Percentiles rank a stretch among this genome's conserved stretches.
Conservation (phyloP, 2,888 invertebrate genomes). For the Scaptomyza cyrtandrae region DNA sequence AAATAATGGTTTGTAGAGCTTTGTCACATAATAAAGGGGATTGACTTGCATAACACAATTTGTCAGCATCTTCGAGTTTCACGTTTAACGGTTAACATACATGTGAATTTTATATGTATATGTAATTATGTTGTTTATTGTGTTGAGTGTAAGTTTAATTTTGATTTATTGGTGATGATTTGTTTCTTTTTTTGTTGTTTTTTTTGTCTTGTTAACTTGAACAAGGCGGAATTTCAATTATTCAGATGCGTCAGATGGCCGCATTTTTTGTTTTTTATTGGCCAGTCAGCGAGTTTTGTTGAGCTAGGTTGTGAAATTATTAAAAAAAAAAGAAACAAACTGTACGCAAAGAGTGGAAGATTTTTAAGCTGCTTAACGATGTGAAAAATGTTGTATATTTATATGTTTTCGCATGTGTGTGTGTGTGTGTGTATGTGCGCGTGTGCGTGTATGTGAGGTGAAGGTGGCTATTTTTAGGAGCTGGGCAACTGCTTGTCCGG, state of each 20-base stretch:
- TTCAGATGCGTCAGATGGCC: constrained; percentile 62
- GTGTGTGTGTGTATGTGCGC: not conserved
- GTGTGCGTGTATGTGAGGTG: not conserved
- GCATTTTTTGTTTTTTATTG: constrained; percentile 58
- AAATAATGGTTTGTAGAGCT: constrained; percentile 21
- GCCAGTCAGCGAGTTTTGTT: constrained; percentile 26
- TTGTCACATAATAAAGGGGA: constrained; percentile 17
- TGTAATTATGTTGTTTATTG: constrained; percentile 31
- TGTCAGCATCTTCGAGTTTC: constrained; percentile 38
- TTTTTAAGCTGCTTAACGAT: constrained; percentile 54
- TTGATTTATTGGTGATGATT: constrained; percentile 49
- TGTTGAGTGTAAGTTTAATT: constrained; percentile 31
- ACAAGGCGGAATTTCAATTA: constrained; percentile 53
- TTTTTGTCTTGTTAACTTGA: constrained; percentile 50
- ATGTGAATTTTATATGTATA: constrained; percentile 10
- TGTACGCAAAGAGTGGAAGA: constrained; percentile 31
- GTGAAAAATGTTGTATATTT: constrained; percentile 23
- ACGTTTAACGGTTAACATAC: constrained; percentile 6
- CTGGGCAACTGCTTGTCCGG: constrained; percentile 12
- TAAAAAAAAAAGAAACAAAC: no score
- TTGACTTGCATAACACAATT: constrained; percentile 46
- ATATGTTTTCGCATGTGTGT: not conserved
- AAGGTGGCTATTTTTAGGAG: constrained; percentile 19
- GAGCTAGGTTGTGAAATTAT: constrained; percentile 39
- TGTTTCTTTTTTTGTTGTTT: constrained; percentile 21